Evolutionary conservation across 23 tunicate species (phyloP).

Genomic region (Halocynthia aurantium): DNA sequence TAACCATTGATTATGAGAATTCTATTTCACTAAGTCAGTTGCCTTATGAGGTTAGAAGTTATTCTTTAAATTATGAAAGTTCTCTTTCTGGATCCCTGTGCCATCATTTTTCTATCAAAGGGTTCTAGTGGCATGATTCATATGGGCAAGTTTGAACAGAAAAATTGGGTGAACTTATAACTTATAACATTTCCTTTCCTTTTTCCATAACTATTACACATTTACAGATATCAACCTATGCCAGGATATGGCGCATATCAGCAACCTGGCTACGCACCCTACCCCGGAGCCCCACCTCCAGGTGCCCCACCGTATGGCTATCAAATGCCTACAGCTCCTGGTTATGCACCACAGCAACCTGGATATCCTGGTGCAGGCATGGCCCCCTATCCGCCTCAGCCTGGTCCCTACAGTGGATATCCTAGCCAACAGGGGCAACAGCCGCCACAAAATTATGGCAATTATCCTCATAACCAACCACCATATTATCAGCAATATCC

Average conservation of each 20-base stretch:
- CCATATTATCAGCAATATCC: constrained; percentile 65
- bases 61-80: too few relatives aligned
- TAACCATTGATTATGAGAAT: too few relatives aligned
- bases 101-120: too few relatives aligned
- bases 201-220: not conserved
- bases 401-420: constrained; percentile 22
- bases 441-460: constrained; percentile 30
- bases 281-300: constrained; percentile 12
- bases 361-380: constrained; percentile 17
- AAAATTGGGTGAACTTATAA: too few relatives aligned
- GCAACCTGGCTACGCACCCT: constrained; percentile 20
- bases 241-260: constrained; percentile 24
- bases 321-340: constrained; percentile 32
- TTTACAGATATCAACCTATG: constrained; percentile 14
- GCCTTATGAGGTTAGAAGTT: too few relatives aligned
- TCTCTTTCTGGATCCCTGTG: too few relatives aligned
- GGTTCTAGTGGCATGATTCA: too few relatives aligned
- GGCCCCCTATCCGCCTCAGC: constrained; percentile 24
- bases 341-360: constrained; percentile 25
- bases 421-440: constrained; percentile 74
- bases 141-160: too few relatives aligned
- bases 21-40: too few relatives aligned
- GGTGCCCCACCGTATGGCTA: constrained; percentile 24
- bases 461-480: constrained; percentile 44
- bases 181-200: too few relatives aligned